These are phyloP conservation scores for Odontothrips loti DNA, from an alignment of 2,888 invertebrate species.

Conservation along the genomic window DNA sequence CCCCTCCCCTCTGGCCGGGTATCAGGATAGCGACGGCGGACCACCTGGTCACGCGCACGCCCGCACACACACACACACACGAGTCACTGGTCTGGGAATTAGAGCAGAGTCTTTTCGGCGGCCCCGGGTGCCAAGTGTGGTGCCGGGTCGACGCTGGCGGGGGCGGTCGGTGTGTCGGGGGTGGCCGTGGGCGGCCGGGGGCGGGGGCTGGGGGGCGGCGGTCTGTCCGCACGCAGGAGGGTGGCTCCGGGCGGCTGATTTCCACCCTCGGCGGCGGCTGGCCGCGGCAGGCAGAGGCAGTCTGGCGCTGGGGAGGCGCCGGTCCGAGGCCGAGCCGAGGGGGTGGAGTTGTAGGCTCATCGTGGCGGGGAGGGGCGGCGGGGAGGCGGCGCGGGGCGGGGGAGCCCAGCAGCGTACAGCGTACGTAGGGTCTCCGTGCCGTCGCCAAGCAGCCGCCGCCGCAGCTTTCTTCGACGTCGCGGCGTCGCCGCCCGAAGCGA, in stretches of 20 bases:
- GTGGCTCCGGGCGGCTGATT: not conserved
- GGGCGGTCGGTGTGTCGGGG: not conserved
- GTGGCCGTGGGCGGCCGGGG: not conserved
- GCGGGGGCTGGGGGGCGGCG: not conserved
- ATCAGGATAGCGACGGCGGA: no score
- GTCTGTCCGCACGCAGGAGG: not conserved
- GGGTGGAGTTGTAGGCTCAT: not conserved
- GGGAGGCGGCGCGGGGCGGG: not conserved
- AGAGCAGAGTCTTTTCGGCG: not conserved
- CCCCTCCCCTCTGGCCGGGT: constrained; percentile 19
- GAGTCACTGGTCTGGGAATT: not conserved
- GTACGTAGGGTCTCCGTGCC: no score
- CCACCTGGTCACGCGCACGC: not conserved
- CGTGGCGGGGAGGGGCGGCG: not conserved
- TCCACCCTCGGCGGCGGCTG: constrained; percentile 1
- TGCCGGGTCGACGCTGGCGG: not conserved
- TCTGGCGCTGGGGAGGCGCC: not conserved
- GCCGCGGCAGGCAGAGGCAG: not conserved
- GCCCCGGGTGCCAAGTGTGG: not conserved
- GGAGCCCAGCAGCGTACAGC: not conserved
- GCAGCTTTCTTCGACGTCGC: no score
- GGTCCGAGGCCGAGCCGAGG: not conserved
- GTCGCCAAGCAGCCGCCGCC: no score
- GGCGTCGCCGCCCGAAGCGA: not conserved
- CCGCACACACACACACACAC: not conserved